These are phyloP conservation scores for Silurus glanis DNA, from an alignment of 2,113 vertebrate species.

Conservation along the genomic window DNA sequence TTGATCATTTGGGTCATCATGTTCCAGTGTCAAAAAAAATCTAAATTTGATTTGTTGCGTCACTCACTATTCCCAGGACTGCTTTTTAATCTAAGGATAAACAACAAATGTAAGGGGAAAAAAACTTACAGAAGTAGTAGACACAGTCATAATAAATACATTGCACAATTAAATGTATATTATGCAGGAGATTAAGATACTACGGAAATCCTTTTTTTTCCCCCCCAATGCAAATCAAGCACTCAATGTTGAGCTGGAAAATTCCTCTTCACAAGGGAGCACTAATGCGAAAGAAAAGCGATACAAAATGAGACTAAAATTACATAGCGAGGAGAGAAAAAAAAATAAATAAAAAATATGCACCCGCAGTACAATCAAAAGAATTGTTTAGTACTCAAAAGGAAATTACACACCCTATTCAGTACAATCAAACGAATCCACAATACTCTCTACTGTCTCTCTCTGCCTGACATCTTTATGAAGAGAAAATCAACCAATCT, in stretches of 20 bases:
- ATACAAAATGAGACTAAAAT: neutral
- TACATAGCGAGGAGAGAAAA: neutral
- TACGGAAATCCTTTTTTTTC: neutral
- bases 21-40: constrained; percentile 2
- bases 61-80: neutral
- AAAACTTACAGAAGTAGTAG: neutral
- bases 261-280: neutral
- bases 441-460: neutral
- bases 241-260: neutral
- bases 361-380: constrained; percentile 11
- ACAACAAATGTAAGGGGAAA: neutral
- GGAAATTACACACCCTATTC: constrained; percentile 20
- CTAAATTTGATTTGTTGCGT: neutral
- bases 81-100: constrained; percentile 8
- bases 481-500: constrained; percentile 6
- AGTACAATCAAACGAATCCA: neutral
- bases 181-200: neutral
- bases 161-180: neutral
- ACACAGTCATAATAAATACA: neutral
- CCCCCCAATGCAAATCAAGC: neutral
- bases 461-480: neutral
- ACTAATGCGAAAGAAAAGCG: neutral
- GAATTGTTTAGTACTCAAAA: neutral
- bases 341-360: no score
- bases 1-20: neutral